Evolutionary conservation across 2,113 vertebrate genomes (phyloP).

Genomic region (Turnix velox): DNA sequence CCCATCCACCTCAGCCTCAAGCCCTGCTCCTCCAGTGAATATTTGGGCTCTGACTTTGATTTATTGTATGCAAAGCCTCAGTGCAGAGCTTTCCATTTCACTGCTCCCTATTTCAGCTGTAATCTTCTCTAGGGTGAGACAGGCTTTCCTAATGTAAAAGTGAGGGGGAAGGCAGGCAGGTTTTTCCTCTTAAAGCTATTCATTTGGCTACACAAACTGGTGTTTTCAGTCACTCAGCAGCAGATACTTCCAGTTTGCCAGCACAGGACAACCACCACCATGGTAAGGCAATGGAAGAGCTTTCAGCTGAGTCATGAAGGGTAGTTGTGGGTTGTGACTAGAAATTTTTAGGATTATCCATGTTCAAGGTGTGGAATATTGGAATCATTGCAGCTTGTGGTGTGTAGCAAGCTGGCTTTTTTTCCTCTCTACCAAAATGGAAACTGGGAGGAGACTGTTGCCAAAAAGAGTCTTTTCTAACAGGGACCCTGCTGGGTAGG

Average conservation of each 20-base stretch:
- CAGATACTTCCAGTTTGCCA: conserved; percentile 9
- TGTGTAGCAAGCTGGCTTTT: neutral
- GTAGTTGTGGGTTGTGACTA: neutral
- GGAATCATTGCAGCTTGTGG: neutral
- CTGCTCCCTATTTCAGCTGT: conserved; percentile 33
- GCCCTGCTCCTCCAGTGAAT: neutral
- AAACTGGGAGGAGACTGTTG: neutral
- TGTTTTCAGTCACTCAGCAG: neutral
- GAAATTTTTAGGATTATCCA: neutral
- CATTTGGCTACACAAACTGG: conserved; percentile 21
- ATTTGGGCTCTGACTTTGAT: conserved; percentile 25
- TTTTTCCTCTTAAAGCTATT: conserved; percentile 34
- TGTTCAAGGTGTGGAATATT: neutral
- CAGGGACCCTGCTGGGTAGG: neutral
- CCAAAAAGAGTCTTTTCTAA: neutral
- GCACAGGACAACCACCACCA: neutral
- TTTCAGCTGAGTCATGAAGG: neutral
- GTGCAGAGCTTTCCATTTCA: conserved; percentile 54
- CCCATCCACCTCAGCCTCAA: neutral
- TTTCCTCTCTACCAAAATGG: neutral
- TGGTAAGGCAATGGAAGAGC: neutral
- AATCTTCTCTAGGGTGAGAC: conserved; percentile 25
- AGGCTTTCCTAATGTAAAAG: neutral
- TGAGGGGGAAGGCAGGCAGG: neutral
- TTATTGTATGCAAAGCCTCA: conserved; percentile 24